Conservation (phyloP, 2,888 invertebrate species). For the Doris montereyensis region DNA sequence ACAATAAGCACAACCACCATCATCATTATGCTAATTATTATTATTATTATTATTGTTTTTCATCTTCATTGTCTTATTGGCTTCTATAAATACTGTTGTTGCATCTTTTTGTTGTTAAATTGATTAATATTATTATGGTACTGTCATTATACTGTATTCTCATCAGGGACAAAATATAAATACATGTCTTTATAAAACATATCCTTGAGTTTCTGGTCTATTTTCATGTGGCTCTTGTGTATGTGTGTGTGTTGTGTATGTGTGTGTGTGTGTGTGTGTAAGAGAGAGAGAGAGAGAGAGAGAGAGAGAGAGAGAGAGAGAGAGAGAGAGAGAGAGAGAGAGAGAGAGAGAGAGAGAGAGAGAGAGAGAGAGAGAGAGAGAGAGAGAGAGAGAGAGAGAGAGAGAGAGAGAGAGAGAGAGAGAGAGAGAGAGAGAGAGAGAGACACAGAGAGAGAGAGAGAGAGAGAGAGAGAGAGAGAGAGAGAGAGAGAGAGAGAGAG, state of each 20-base stretch:
- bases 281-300: constrained; percentile 31
- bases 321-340: constrained; percentile 17
- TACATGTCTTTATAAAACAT: neutral
- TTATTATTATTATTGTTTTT: too few species aligned
- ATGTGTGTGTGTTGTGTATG: too few species aligned
- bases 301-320: constrained; percentile 26
- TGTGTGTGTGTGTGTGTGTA: too few species aligned
- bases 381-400: neutral
- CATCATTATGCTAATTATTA: too few species aligned
- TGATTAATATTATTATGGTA: too few species aligned
- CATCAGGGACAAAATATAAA: too few species aligned
- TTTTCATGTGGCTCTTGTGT: neutral
- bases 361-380: neutral
- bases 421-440: neutral
- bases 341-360: constrained; percentile 2
- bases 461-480: neutral
- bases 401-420: constrained; percentile 27
- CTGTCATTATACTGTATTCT: too few species aligned
- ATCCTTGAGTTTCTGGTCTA: neutral
- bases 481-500: neutral
- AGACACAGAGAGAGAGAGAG: neutral
- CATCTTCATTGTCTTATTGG: too few species aligned
- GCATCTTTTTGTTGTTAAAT: too few species aligned
- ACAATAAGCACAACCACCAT: too few species aligned
- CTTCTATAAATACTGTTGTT: too few species aligned